Percentiles rank a stretch among this genome's conserved stretches.
Evolutionary conservation across 2,888 invertebrate species (phyloP).

Genomic region (Nomada flava): DNA sequence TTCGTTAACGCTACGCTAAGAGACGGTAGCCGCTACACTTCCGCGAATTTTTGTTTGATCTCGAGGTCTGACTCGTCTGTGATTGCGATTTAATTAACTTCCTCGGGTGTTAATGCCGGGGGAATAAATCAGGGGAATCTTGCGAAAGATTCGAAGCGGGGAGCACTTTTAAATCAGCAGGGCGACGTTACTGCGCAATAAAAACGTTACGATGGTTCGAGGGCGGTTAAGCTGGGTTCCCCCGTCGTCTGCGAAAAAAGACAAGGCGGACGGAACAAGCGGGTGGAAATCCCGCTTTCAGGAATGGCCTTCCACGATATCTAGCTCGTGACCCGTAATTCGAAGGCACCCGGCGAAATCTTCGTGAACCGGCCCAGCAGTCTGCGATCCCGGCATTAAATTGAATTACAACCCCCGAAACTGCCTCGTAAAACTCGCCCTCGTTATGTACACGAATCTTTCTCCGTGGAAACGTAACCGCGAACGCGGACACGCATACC

Average conservation of each 20-base stretch:
- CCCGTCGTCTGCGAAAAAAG: not conserved
- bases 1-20: conserved; percentile 12
- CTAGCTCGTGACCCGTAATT: conserved; percentile 46
- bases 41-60: conserved; percentile 12
- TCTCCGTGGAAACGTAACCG: conserved; percentile 8
- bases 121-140: no score
- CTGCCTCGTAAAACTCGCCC: conserved; percentile 65
- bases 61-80: conserved; percentile 2
- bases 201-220: conserved; percentile 11
- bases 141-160: not conserved
- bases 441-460: conserved; percentile 63
- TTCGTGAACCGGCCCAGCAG: conserved; percentile 37
- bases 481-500: conserved; percentile 33
- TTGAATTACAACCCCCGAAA: conserved; percentile 68
- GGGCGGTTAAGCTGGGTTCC: not conserved
- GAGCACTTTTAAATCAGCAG: conserved; percentile 19
- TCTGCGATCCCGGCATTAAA: conserved; percentile 64
- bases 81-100: conserved; percentile 7
- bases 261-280: conserved; percentile 1
- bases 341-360: conserved; percentile 38
- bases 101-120: no score
- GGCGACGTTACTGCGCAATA: conserved; percentile 16
- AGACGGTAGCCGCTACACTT: not conserved
- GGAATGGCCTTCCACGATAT: conserved; percentile 10
- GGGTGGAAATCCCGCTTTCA: conserved; percentile 1